These are phyloP conservation scores for Camponotus pennsylvanicus DNA, from an alignment of 1,140 invertebrate genomes.

Conservation along the genomic window DNA sequence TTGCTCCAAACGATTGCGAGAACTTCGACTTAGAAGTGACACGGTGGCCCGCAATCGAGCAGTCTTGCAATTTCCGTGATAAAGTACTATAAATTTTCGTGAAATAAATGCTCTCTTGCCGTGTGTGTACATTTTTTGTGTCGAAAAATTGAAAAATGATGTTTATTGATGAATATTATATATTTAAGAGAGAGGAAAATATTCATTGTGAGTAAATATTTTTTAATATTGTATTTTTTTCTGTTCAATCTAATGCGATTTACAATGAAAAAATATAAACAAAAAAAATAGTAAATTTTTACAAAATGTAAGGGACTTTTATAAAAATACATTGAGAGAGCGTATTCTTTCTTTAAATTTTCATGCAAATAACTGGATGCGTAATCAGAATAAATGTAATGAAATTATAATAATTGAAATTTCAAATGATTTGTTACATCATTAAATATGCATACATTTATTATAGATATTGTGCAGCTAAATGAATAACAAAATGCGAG, in stretches of 20 bases:
- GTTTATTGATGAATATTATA: not conserved
- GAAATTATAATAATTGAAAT: conserved; percentile 49
- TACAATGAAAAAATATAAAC: not conserved
- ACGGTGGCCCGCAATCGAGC: not conserved
- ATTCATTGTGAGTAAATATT: not conserved
- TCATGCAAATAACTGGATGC: conserved; percentile 12
- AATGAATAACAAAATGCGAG: conserved; percentile 52
- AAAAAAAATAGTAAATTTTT: not conserved
- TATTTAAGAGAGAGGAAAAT: not conserved
- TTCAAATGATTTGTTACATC: conserved; percentile 47
- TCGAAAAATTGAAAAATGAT: not conserved
- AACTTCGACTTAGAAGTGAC: not conserved
- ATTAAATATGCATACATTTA: conserved; percentile 52
- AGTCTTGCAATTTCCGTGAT: not conserved
- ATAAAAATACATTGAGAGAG: not conserved
- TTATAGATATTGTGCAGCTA: conserved; percentile 32
- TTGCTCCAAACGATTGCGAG: not conserved
- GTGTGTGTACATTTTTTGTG: not conserved
- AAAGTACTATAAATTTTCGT: not conserved
- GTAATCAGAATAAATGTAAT: conserved; percentile 42
- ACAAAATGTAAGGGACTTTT: not conserved
- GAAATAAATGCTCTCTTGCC: not conserved
- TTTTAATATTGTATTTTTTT: not conserved
- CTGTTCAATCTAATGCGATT: not conserved
- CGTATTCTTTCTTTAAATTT: conserved; percentile 30